These are phyloP conservation scores for Canis aureus DNA, from an alignment of 2,113 vertebrate genomes.

Conservation along the genomic window DNA sequence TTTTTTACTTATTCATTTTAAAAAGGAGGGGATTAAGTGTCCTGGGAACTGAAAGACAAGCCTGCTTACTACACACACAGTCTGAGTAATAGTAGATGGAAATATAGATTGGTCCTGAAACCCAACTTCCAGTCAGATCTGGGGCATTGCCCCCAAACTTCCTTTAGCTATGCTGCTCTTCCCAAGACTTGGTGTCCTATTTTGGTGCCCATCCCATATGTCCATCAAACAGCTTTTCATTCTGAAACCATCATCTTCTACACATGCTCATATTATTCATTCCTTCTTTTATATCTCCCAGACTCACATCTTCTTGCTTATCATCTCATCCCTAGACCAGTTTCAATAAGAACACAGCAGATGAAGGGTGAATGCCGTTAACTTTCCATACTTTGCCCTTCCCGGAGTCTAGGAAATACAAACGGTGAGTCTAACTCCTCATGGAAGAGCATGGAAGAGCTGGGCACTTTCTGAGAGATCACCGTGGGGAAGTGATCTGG, in stretches of 20 bases:
- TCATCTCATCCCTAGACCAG: not conserved
- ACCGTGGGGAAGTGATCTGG: slow-evolving; percentile 46
- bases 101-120: not conserved
- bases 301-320: not conserved
- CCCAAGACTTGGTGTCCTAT: not conserved
- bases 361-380: not conserved
- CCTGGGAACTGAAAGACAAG: not conserved
- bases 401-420: slow-evolving; percentile 13
- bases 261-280: not conserved
- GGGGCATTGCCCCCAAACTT: not conserved
- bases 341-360: slow-evolving; percentile 9
- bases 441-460: not conserved
- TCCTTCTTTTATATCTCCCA: not conserved
- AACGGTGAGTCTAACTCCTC: not conserved
- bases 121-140: not conserved
- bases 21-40: not conserved
- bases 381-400: not conserved
- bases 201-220: not conserved
- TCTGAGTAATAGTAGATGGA: not conserved
- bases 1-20: not conserved
- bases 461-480: not conserved
- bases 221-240: not conserved
- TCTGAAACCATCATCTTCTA: not conserved
- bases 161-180: not conserved
- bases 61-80: not conserved